Percentiles rank a stretch among this genome's conserved stretches.
Conservation (phyloP, 2,113 vertebrate genomes). For the Terrapene triunguis region DNA sequence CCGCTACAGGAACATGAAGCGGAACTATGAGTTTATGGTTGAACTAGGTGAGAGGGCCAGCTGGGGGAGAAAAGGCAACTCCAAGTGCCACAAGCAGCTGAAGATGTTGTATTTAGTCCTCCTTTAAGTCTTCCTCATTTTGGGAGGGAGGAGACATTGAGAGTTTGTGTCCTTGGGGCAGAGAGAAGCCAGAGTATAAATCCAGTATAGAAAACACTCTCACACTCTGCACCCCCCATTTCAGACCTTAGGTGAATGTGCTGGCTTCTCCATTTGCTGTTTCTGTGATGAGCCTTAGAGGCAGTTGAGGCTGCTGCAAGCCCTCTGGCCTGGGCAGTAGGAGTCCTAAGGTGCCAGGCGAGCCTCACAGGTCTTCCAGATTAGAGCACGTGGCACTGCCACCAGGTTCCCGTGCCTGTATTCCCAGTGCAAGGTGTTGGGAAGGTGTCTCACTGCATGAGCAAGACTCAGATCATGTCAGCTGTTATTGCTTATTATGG, state of each 20-base stretch:
- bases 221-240: not conserved
- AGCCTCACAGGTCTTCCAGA: not conserved
- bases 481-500: not conserved
- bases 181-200: not conserved
- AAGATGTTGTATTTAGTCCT: not conserved
- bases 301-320: not conserved
- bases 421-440: not conserved
- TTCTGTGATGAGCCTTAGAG: not conserved
- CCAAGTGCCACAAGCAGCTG: not conserved
- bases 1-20: conserved; percentile 67
- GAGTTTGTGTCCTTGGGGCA: not conserved
- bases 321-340: not conserved
- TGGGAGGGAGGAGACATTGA: not conserved
- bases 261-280: not conserved
- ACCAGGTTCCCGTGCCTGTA: not conserved
- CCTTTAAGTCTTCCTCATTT: not conserved
- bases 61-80: not conserved
- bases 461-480: not conserved
- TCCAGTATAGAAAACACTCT: not conserved
- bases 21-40: conserved; percentile 55
- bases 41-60: conserved; percentile 37
- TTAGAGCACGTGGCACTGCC: not conserved
- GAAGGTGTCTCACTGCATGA: not conserved
- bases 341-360: not conserved
- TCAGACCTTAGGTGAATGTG: not conserved